phyloP scores from a whole-genome alignment of 2,888 invertebrate species.

The Temnothorax ravouxi region DNA sequence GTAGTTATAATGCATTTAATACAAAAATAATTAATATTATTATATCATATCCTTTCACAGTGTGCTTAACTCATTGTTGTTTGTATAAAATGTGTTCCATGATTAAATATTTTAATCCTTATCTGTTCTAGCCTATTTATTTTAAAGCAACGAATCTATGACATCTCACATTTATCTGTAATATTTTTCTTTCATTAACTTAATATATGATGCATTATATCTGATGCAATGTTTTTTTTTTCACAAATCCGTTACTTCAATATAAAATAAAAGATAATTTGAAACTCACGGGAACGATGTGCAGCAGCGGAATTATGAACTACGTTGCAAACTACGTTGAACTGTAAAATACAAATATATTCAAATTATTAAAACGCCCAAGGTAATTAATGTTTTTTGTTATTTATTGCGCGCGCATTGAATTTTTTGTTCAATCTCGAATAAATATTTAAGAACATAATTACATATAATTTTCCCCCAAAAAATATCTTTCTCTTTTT shows the following conservation, averaged over 20 bases:
- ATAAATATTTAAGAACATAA: neutral
- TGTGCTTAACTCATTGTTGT: neutral
- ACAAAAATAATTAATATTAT: neutral
- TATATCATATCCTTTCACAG: neutral
- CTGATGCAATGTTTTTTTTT: neutral
- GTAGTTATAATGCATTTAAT: neutral
- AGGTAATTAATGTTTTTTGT: neutral
- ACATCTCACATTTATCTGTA: neutral
- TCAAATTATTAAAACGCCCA: conserved; percentile 20
- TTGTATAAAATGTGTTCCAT: neutral
- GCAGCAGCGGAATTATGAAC: conserved; percentile 9
- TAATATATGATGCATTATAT: neutral
- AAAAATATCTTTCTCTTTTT: neutral
- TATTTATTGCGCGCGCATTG: neutral
- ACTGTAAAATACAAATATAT: conserved; percentile 28
- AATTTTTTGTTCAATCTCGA: conserved; percentile 1
- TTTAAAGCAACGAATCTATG: neutral
- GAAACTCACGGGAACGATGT: neutral
- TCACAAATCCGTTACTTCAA: neutral
- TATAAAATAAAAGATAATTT: conserved; percentile 29
- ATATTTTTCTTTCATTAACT: neutral
- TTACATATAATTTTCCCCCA: neutral
- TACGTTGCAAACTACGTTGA: conserved; percentile 11
- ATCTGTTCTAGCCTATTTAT: neutral
- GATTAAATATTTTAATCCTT: neutral